A percentile compares a stretch with the other conserved stretches of the same genome.
These are phyloP conservation scores for Ecliptopera silaceata DNA, from an alignment of 2,888 invertebrate genomes.

Conservation along the genomic window DNA sequence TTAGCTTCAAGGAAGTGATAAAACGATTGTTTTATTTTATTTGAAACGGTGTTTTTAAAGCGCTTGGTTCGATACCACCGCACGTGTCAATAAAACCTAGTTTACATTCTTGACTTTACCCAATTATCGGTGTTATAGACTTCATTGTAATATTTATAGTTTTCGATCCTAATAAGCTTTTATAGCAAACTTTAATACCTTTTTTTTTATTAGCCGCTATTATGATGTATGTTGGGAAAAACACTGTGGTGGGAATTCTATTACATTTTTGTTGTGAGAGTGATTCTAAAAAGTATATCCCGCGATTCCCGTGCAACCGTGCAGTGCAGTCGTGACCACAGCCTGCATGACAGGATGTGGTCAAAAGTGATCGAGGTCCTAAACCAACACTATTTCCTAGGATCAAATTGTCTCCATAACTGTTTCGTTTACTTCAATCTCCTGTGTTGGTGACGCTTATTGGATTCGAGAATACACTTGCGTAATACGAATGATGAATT, in stretches of 20 bases:
- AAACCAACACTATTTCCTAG: constrained; percentile 42
- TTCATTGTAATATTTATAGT: constrained; percentile 33
- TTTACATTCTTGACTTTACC: constrained; percentile 24
- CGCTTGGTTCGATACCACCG: constrained; percentile 15
- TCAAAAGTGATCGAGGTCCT: constrained; percentile 42
- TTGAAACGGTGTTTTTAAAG: constrained; percentile 8
- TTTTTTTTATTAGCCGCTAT: constrained; percentile 35
- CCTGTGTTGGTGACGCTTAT: constrained; percentile 25
- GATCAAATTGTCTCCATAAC: constrained; percentile 36
- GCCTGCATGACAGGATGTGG: constrained; percentile 52
- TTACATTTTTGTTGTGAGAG: constrained; percentile 20
- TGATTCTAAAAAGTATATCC: constrained; percentile 34
- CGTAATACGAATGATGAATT: constrained; percentile 29
- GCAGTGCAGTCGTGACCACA: constrained; percentile 43
- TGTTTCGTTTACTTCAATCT: constrained; percentile 14
- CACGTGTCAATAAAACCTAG: constrained; percentile 25
- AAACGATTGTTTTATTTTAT: constrained; percentile 15
- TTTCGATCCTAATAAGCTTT: constrained; percentile 40
- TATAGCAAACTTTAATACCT: constrained; percentile 35
- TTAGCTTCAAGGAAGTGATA: constrained; percentile 21
- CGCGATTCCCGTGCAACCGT: constrained; percentile 36
- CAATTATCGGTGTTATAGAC: constrained; percentile 30
- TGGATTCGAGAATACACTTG: constrained; percentile 26
- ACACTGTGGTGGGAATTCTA: constrained; percentile 3
- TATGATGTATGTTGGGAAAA: constrained; percentile 13